Percentiles rank a stretch among this genome's conserved stretches.
These are phyloP conservation scores for Tachysurus vachellii DNA, from an alignment of 2,113 vertebrate species.

Conservation along the genomic window DNA sequence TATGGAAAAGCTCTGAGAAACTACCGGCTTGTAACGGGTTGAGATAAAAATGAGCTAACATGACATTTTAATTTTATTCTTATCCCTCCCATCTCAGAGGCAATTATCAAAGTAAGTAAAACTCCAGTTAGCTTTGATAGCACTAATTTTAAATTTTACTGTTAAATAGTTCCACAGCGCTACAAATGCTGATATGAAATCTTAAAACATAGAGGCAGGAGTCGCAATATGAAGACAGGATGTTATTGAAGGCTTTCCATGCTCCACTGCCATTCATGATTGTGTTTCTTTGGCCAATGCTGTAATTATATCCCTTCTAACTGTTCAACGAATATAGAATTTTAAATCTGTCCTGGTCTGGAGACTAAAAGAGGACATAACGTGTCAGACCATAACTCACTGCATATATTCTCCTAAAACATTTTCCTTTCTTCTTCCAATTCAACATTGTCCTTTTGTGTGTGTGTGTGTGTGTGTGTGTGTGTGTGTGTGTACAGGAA, in stretches of 20 bases:
- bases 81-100: slow-evolving; percentile 52
- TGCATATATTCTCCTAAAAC: not conserved
- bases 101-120: slow-evolving; percentile 40
- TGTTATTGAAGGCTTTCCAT: not conserved
- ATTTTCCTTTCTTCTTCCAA: not conserved
- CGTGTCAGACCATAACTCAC: slow-evolving; percentile 19
- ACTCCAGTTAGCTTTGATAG: slow-evolving; percentile 33
- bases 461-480: slow-evolving; percentile 35
- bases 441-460: not conserved
- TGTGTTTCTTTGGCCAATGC: not conserved
- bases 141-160: slow-evolving; percentile 43
- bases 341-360: not conserved
- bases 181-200: slow-evolving; percentile 19
- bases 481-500: slow-evolving; percentile 39
- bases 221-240: not conserved
- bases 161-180: slow-evolving; percentile 9
- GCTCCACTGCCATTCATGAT: not conserved
- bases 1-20: slow-evolving; percentile 8
- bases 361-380: not conserved
- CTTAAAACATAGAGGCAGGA: slow-evolving; percentile 16
- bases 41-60: slow-evolving; percentile 51
- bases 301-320: slow-evolving; percentile 4
- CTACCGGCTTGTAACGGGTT: slow-evolving; percentile 31
- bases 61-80: slow-evolving; percentile 59
- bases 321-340: slow-evolving; percentile 5